A percentile compares a stretch with the other conserved stretches of the same genome.
phyloP scores from a whole-genome alignment of 2,113 vertebrate genomes.

The Arvicanthis niloticus region DNA sequence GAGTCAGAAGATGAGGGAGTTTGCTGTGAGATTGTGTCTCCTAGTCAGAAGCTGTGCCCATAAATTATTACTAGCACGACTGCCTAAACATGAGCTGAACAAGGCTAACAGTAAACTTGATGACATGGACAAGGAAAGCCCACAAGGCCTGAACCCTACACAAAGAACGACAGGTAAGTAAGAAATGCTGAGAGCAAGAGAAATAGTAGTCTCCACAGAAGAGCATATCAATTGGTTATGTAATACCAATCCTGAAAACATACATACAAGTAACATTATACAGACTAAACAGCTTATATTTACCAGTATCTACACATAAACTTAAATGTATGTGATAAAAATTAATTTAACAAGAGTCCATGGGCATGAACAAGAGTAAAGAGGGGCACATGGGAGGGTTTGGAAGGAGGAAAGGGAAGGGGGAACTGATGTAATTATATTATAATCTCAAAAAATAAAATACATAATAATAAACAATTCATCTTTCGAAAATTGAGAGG shows the following conservation, averaged over 20 bases:
- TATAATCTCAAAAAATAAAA: background rate
- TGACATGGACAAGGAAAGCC: background rate
- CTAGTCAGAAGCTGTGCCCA: background rate
- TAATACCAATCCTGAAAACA: background rate
- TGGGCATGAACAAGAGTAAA: background rate
- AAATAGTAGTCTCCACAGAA: background rate
- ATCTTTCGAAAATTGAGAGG: conserved; percentile 23
- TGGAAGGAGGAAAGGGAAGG: background rate
- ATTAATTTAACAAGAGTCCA: background rate
- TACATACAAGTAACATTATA: background rate
- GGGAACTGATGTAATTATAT: background rate
- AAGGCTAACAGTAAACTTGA: background rate
- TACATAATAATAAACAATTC: background rate
- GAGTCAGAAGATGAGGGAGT: background rate
- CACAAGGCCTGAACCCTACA: background rate
- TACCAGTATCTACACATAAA: background rate
- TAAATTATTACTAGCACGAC: background rate
- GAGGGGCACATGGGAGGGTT: too few species aligned
- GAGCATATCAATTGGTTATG: background rate
- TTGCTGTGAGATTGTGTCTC: background rate
- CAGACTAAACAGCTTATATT: background rate
- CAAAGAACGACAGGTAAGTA: background rate
- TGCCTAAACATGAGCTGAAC: background rate
- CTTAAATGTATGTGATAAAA: background rate
- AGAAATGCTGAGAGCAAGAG: background rate